Percentiles rank a stretch among this genome's conserved stretches.
phyloP scores from a whole-genome alignment of 1,140 invertebrate genomes.

The Sarcophaga bullata region DNA sequence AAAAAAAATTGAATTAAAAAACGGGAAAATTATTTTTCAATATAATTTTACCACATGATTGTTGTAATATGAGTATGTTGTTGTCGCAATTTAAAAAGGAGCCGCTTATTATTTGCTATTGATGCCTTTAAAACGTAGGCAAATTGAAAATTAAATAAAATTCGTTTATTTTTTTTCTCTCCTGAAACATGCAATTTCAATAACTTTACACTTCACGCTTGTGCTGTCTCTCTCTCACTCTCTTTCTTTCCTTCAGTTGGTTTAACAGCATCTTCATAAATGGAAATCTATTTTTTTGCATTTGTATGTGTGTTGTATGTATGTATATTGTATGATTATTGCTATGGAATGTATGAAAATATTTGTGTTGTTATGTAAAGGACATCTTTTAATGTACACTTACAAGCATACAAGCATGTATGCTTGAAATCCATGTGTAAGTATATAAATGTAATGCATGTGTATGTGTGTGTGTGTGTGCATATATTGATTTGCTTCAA shows the following conservation, averaged over 20 bases:
- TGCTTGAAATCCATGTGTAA: background rate
- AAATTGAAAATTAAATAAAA: background rate
- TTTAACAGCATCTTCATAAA: no score
- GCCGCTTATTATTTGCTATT: background rate
- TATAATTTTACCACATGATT: background rate
- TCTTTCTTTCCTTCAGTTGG: no score
- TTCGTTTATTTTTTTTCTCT: background rate
- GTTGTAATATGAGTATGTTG: background rate
- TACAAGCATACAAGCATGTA: no score
- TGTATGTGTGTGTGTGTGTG: background rate
- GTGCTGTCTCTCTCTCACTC: no score
- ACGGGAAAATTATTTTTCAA: background rate
- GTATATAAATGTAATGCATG: background rate
- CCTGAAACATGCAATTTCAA: no score
- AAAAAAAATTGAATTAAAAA: no score
- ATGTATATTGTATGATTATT: background rate
- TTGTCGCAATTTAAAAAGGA: background rate
- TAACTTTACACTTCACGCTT: no score
- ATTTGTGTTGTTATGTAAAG: no score
- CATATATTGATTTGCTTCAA: constrained; percentile 32
- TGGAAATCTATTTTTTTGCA: no score
- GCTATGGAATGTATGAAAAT: background rate
- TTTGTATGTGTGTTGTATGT: background rate
- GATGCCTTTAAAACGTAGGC: background rate
- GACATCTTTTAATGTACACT: no score